Evolutionary conservation across 2,888 invertebrate genomes (phyloP), one percentile per base, ranked within the genome.

Genomic region (Hyalella azteca): DNA sequence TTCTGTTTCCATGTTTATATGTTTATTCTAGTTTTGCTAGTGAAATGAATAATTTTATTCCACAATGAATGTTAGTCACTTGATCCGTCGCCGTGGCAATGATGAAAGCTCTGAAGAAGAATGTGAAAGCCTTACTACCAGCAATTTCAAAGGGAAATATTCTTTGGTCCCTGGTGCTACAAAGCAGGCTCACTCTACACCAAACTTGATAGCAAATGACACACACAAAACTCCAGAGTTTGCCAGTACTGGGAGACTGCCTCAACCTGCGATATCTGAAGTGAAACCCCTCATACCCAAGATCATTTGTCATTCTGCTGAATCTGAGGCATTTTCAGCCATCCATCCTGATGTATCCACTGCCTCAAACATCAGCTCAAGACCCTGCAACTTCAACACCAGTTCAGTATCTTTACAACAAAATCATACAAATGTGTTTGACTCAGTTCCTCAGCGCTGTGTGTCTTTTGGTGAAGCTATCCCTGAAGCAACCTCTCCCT

Each of bases 1-100:
- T n/a, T n/a, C n/a, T n/a, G n/a, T n/a, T n/a, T n/a, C n/a, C n/a
- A n/a, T n/a, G n/a, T n/a, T n/a, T n/a, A n/a, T n/a, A n/a, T n/a
- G n/a, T n/a, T n/a, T n/a, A n/a, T n/a, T n/a, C n/a, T n/a, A n/a
- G n/a, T n/a, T n/a, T n/a, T n/a, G n/a, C n/a, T n/a, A n/a, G n/a
- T 50, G 26, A 54, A 26, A 3, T 54, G 54, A 54, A 5, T 54
- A 7, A 54, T 7, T 26, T 2, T 54, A 19, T 54, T 9, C 22
- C 54, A 54, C 26, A 54, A 66, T 66, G 66, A 36, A 66, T 66
- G 66, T 66, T 11, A 66, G 66, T 29, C 66, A 66, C 32, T n/a
- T 66, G 3, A 66, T 66, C 13, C 66, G 66, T 36, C 36, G 39
- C 2, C 36, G 66, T 32, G 66, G n/a, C 36, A 39, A 66, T 11